Evolutionary conservation across 1,140 invertebrate genomes (phyloP), one percentile per base, ranked within the genome.

Genomic region (Holcopasites calliopsidis): DNA sequence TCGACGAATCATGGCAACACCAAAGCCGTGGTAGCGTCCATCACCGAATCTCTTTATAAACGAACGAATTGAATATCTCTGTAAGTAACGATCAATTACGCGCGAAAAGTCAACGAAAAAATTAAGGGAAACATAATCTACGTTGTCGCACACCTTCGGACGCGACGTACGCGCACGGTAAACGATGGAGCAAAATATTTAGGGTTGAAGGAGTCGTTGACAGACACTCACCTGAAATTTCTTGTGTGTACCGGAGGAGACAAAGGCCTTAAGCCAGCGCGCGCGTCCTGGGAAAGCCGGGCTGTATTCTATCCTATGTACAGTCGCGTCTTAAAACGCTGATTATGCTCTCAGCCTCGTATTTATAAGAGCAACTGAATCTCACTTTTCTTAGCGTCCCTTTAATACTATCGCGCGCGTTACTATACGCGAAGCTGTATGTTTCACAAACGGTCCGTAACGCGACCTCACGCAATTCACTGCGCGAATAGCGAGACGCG

Each of bases 181-280:
- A 5, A 10, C 6, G 35, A 40, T 11, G 6, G 21, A n/a, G 28
- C 10, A n/a, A 1, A n/a, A 18, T 70, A 70, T 60, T 68, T 47
- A 60, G 33, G n/a, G 57, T 2, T 26, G 35, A 44, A 23, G 28
- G 58, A 71, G 55, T n/a, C 35, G 31, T 61, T 61, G 16, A 61
- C 13, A 42, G 5, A 6, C 57, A 69, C 64, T 76, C 65, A 79
- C 77, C 77, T 76, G 26, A 33, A 60, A 76, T 74, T 50, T 76
- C 57, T 76, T 21, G 26, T 44, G 31, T 69, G 7, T 58, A 44
- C 10, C n/a, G n/a, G n/a, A 38, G 52, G 23, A 38, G 77, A 79
- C 77, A 79, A 79, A 79, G 76, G 72, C 72, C 58, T 54, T 65
- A 40, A 16, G 71, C 58, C 77, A 72, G 77, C 33, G 77, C 64